Evolutionary conservation across 2,797 vertebrate genomes (phyloP).

Genomic region (Takifugu rubripes): DNA sequence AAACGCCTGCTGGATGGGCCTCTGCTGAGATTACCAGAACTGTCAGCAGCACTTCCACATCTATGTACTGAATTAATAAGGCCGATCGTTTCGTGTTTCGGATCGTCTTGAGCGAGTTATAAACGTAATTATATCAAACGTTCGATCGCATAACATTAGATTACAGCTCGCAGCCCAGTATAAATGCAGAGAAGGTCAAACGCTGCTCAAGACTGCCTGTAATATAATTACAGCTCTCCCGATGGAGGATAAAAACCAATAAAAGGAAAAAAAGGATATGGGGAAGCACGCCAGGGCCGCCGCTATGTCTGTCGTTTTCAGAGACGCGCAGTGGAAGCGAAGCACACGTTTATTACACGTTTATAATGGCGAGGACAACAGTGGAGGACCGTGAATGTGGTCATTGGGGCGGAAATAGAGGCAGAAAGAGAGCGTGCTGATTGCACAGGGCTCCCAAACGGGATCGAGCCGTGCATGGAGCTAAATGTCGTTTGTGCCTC

Average conservation of each 20-base stretch:
- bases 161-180: slow-evolving; percentile 49
- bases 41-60: slow-evolving; percentile 11
- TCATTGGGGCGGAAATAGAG: slow-evolving; percentile 52
- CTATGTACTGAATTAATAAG: slow-evolving; percentile 17
- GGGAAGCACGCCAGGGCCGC: too few relatives aligned
- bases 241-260: slow-evolving; percentile 58
- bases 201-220: slow-evolving; percentile 61
- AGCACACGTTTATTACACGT: slow-evolving; percentile 63
- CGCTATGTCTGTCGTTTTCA: slow-evolving; percentile 29
- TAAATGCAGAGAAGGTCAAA: slow-evolving; percentile 71
- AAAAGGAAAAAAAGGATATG: slow-evolving; percentile 55
- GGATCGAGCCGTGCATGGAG: too few relatives aligned
- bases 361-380: slow-evolving; percentile 42
- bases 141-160: slow-evolving; percentile 66
- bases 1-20: slow-evolving; percentile 17
- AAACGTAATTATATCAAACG: slow-evolving; percentile 62
- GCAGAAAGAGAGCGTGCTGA: slow-evolving; percentile 58
- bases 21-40: not conserved
- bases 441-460: slow-evolving; percentile 29
- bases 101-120: slow-evolving; percentile 35
- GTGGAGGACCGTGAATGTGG: slow-evolving; percentile 36
- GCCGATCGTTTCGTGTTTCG: slow-evolving; percentile 36
- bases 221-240: slow-evolving; percentile 67
- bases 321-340: slow-evolving; percentile 42
- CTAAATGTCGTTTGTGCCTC: slow-evolving; percentile 34